Percentiles rank a stretch among this genome's conserved stretches.
Evolutionary conservation across 2,888 invertebrate genomes (phyloP).

Genomic region (Uropetala carovei): DNA sequence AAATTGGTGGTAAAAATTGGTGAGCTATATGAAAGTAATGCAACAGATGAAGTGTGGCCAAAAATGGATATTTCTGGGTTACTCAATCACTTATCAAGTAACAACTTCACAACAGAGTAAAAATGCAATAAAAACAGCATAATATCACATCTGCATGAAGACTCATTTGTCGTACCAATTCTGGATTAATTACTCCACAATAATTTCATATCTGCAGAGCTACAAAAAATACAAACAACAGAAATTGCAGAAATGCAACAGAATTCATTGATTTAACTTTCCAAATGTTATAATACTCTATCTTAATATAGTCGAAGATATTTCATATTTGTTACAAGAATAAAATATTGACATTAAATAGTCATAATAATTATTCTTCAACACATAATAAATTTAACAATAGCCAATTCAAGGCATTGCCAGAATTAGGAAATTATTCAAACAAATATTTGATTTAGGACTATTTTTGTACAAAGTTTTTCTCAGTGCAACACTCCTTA

Average conservation of each 20-base stretch:
- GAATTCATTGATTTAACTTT: no score
- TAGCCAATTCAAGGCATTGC: no score
- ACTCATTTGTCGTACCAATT: neutral
- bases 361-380: neutral
- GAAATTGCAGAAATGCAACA: no score
- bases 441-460: no score
- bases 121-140: neutral
- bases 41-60: neutral
- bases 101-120: constrained; percentile 24
- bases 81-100: neutral
- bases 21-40: neutral
- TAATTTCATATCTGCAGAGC: neutral
- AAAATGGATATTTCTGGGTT: neutral
- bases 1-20: neutral
- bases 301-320: neutral
- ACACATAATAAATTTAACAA: neutral
- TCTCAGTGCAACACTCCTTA: no score
- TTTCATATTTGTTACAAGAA: neutral
- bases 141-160: neutral
- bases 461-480: no score
- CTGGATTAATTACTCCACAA: neutral
- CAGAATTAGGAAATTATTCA: no score
- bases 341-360: neutral
- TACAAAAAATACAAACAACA: neutral
- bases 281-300: no score